A percentile compares a stretch with the other conserved stretches of the same genome.
Evolutionary conservation across 2,888 invertebrate genomes (phyloP).

Genomic region (Acanthoscelides obtectus): DNA sequence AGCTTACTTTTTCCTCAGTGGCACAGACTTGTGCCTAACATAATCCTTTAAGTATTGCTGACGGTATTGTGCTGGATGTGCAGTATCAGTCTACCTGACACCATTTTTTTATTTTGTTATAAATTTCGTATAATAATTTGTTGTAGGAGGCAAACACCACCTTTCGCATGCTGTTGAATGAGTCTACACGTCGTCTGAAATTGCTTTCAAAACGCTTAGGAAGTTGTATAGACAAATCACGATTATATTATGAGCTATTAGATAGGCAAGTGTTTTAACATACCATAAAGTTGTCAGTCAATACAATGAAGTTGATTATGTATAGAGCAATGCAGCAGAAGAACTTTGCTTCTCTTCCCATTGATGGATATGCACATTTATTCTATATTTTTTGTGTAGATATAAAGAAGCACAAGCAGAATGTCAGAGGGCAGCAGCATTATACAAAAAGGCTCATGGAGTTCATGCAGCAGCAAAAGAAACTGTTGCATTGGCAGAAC

Average conservation of each 20-base stretch:
- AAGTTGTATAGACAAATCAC: conserved; percentile 79
- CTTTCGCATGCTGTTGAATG: conserved; percentile 81
- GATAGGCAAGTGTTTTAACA: conserved; percentile 50
- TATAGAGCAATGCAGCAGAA: too few species aligned
- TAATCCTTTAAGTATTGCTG: too few species aligned
- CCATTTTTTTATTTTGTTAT: too few species aligned
- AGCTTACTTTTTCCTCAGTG: too few species aligned
- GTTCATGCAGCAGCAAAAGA: conserved; percentile 91
- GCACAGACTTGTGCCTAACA: too few species aligned
- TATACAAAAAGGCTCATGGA: conserved; percentile 86
- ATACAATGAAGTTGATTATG: too few species aligned
- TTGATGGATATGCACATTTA: too few species aligned
- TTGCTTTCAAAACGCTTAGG: conserved; percentile 77
- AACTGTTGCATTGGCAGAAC: conserved; percentile 86
- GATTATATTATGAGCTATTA: conserved; percentile 85
- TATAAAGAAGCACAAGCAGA: conserved; percentile 74
- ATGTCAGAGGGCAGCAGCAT: conserved; percentile 85
- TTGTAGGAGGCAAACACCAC: conserved; percentile 85
- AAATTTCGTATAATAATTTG: too few species aligned
- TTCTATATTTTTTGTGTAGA: not conserved
- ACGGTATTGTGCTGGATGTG: too few species aligned
- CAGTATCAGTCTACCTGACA: too few species aligned
- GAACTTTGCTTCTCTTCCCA: too few species aligned
- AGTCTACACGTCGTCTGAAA: conserved; percentile 79
- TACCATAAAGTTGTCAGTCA: too few species aligned